Evolutionary conservation across 2,888 invertebrate species (phyloP).

Genomic region (Crepidodera aurea): DNA sequence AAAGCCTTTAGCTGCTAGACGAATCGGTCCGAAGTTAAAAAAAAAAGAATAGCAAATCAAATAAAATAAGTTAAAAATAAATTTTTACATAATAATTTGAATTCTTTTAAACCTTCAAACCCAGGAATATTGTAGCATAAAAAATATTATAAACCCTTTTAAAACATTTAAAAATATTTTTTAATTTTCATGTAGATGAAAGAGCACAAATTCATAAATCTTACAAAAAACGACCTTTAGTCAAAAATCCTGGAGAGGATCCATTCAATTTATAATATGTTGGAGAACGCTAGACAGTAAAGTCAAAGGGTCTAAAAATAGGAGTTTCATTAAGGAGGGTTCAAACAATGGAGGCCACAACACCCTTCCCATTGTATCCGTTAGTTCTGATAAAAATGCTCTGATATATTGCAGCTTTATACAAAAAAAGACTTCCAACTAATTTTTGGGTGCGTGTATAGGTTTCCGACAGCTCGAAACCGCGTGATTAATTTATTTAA

Average conservation of each 20-base stretch:
- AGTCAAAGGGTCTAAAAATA: conserved; percentile 35
- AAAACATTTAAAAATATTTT: too few species aligned
- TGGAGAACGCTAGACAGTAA: conserved; percentile 18
- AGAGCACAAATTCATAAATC: neutral
- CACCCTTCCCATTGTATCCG: conserved; percentile 34
- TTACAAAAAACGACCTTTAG: neutral
- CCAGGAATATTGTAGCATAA: too few species aligned
- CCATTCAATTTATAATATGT: conserved; percentile 26
- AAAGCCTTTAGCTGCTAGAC: too few species aligned
- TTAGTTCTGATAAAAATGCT: conserved; percentile 35
- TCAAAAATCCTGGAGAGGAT: conserved; percentile 11
- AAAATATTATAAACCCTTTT: too few species aligned
- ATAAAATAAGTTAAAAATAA: too few species aligned
- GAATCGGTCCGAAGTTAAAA: too few species aligned
- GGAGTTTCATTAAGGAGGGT: conserved; percentile 30
- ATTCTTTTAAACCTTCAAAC: too few species aligned
- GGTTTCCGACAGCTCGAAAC: conserved; percentile 22
- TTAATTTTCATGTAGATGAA: too few species aligned
- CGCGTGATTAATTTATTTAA: conserved; percentile 29
- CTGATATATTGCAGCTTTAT: conserved; percentile 39
- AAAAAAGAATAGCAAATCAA: too few species aligned
- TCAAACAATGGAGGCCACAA: conserved; percentile 33
- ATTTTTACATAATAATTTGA: too few species aligned
- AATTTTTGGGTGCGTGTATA: conserved; percentile 38
- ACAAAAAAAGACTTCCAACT: conserved; percentile 34